Evolutionary conservation across 2,888 invertebrate genomes (phyloP).

Genomic region (Pycnomerus fuliginosus): DNA sequence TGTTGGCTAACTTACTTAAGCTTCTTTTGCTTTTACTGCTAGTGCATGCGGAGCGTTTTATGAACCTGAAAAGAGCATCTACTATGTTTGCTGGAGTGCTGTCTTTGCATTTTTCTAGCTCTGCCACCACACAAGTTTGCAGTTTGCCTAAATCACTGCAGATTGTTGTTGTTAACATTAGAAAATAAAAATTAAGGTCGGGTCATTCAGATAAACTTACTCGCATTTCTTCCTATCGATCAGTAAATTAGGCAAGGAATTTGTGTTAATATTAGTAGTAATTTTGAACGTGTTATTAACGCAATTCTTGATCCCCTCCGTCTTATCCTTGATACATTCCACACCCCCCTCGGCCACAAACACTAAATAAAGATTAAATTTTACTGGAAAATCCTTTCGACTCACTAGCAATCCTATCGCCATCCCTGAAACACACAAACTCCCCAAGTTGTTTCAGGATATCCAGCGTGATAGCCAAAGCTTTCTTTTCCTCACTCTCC

Average conservation of each 20-base stretch:
- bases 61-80: slow-evolving; percentile 71
- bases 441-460: slow-evolving; percentile 68
- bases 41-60: slow-evolving; percentile 45
- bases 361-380: slow-evolving; percentile 51
- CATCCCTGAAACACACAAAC: slow-evolving; percentile 78
- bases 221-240: slow-evolving; percentile 60
- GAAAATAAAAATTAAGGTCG: slow-evolving; percentile 1
- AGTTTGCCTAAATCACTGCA: slow-evolving; percentile 58
- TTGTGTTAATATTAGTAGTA: slow-evolving; percentile 51
- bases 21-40: slow-evolving; percentile 27
- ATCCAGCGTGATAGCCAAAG: slow-evolving; percentile 63
- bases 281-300: slow-evolving; percentile 63
- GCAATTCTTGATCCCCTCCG: slow-evolving; percentile 63
- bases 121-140: slow-evolving; percentile 60
- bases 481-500: slow-evolving; percentile 60
- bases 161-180: background rate
- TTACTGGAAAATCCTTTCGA: background rate
- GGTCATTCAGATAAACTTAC: too few relatives aligned
- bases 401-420: slow-evolving; percentile 75
- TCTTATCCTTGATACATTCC: slow-evolving; percentile 66
- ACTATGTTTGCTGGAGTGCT: slow-evolving; percentile 79
- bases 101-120: slow-evolving; percentile 66
- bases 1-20: background rate
- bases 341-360: slow-evolving; percentile 82
- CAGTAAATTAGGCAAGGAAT: slow-evolving; percentile 59